phyloP scores from a whole-genome alignment of 2,113 vertebrate genomes.

The Paracanthobrama guichenoti region DNA sequence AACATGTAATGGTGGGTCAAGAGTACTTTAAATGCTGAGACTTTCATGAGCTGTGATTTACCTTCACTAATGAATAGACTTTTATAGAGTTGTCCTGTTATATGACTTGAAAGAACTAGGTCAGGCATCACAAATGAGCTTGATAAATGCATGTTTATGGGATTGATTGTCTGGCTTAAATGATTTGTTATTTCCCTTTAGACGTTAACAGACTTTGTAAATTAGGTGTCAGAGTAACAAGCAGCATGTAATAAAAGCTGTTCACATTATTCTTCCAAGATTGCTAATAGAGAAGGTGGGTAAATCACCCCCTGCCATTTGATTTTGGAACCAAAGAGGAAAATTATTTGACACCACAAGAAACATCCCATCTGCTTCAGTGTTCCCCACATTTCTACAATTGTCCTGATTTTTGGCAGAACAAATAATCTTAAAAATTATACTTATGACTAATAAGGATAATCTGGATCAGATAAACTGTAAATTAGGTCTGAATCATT shows the following conservation, averaged over 20 bases:
- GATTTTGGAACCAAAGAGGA: neutral
- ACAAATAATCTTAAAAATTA: neutral
- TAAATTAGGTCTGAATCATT: neutral
- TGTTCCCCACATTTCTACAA: neutral
- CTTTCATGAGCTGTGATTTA: slow-evolving; percentile 2
- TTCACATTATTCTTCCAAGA: slow-evolving; percentile 41
- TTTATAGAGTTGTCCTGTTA: slow-evolving; percentile 24
- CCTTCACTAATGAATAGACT: neutral
- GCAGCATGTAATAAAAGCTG: slow-evolving; percentile 37
- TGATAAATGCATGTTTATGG: slow-evolving; percentile 43
- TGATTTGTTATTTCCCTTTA: slow-evolving; percentile 38
- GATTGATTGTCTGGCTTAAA: slow-evolving; percentile 41
- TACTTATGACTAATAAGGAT: neutral
- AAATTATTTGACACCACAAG: neutral
- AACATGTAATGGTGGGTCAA: neutral
- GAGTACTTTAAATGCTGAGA: neutral
- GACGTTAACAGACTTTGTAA: slow-evolving; percentile 40
- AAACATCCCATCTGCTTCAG: slow-evolving; percentile 21
- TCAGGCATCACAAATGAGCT: slow-evolving; percentile 39
- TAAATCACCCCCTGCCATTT: slow-evolving; percentile 18
- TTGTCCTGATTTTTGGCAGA: neutral
- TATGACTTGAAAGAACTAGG: slow-evolving; percentile 18
- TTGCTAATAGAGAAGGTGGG: neutral
- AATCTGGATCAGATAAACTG: neutral
- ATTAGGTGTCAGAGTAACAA: slow-evolving; percentile 36